These are phyloP conservation scores for pig (Sus scrofa) DNA, from an alignment of 2,113 vertebrate genomes.

Conservation along the genomic window T2T-Sscrofa CM000821.6:4336501-4337000, in stretches of 20 bases:
- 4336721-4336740: not conserved
- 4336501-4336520: not conserved
- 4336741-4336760: not conserved
- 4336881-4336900: too few relatives aligned
- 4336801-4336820: not conserved
- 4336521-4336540: not conserved
- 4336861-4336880: too few relatives aligned
- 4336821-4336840: not conserved
- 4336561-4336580: not conserved
- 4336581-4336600: not conserved
- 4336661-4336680: rapidly evolving
- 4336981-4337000: too few relatives aligned
- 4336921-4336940: too few relatives aligned
- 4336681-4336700: not conserved
- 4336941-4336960: too few relatives aligned
- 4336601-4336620: not conserved
- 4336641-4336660: not conserved
- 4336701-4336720: not conserved
- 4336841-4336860: too few relatives aligned
- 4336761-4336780: not conserved
- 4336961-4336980: too few relatives aligned
- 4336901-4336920: too few relatives aligned
- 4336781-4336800: not conserved
- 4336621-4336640: not conserved
- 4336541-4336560: not conserved